Evolutionary conservation across 2,113 vertebrate species (phyloP).

Genomic region (western clawed frog (Xenopus tropicalis)): UCB_Xtro_10.0 CM004447.2:93601001-93601500

Average conservation of each 20-base stretch:
- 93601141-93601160: no score
- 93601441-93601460: neutral
- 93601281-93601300: neutral
- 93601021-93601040: no score
- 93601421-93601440: conserved; percentile 1
- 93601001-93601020: no score
- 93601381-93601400: conserved; percentile 2
- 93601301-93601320: conserved; percentile 15
- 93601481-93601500: neutral
- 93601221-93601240: conserved; percentile 2
- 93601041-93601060: no score
- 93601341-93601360: conserved; percentile 25
- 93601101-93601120: no score
- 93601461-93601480: conserved; percentile 1
- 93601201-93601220: neutral
- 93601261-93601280: conserved; percentile 4
- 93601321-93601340: conserved; percentile 14
- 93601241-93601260: neutral
- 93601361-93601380: conserved; percentile 17
- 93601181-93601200: neutral
- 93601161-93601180: neutral
- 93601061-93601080: no score
- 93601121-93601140: no score
- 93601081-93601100: no score
- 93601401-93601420: neutral